Percentiles rank a stretch among this genome's conserved stretches.
Evolutionary conservation across 1,140 invertebrate species (phyloP).

Genomic region (Diabrotica undecimpunctata): DNA sequence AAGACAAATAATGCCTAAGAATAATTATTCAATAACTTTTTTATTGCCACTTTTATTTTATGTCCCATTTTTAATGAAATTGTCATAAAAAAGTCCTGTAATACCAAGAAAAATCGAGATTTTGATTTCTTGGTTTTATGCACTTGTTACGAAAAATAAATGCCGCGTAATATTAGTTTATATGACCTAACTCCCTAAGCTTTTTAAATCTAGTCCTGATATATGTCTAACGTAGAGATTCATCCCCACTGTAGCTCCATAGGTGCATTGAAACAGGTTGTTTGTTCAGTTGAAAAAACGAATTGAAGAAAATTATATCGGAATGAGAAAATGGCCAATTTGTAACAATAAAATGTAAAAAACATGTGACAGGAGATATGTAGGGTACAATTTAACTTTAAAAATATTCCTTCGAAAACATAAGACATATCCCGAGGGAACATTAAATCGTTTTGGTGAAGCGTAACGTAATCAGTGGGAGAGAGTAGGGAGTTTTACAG

Average conservation of each 20-base stretch:
- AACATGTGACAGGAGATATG: slow-evolving; percentile 23
- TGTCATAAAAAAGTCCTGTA: no score
- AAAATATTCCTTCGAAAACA: slow-evolving; percentile 21
- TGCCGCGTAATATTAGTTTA: no score
- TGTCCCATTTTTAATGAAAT: no score
- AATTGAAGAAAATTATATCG: slow-evolving; percentile 14
- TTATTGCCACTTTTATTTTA: no score
- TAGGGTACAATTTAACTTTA: slow-evolving; percentile 22
- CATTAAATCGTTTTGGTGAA: slow-evolving; percentile 23
- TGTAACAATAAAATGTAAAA: slow-evolving; percentile 23
- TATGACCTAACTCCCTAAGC: no score
- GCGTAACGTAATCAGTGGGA: slow-evolving; percentile 16
- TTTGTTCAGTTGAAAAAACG: slow-evolving; percentile 7
- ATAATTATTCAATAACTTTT: no score
- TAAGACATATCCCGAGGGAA: slow-evolving; percentile 18
- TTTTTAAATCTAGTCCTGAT: no score
- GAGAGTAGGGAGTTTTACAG: slow-evolving; percentile 11
- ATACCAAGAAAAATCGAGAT: no score
- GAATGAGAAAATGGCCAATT: slow-evolving; percentile 20
- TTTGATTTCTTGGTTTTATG: no score
- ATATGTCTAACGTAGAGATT: no score
- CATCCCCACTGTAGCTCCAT: neutral
- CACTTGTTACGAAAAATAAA: no score
- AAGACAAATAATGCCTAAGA: no score
- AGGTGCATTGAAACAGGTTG: slow-evolving; percentile 1